These are phyloP conservation scores for Coenonympha glycerion DNA, from an alignment of 2,888 invertebrate genomes.

Conservation along the genomic window DNA sequence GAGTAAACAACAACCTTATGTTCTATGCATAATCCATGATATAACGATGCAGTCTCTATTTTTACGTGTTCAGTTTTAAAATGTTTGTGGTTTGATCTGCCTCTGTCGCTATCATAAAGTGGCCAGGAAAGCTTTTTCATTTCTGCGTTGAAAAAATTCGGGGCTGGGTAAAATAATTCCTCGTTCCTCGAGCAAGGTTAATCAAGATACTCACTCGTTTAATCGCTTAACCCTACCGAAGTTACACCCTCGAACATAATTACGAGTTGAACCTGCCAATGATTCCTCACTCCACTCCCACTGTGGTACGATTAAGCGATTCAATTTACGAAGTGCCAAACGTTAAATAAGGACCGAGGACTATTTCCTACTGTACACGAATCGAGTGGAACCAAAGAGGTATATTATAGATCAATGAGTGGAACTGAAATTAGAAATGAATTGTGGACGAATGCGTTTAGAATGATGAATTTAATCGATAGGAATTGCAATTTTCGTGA, in stretches of 20 bases:
- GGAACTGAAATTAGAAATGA: constrained; percentile 29
- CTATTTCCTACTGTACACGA: constrained; percentile 42
- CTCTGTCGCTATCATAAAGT: no score
- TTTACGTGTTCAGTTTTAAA: no score
- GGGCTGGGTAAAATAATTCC: no score
- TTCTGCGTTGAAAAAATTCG: no score
- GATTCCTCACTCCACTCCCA: constrained; percentile 43
- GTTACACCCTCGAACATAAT: constrained; percentile 44
- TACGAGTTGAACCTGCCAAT: constrained; percentile 46
- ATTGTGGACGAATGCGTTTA: not conserved
- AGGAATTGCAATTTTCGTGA: no score
- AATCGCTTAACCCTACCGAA: constrained; percentile 32
- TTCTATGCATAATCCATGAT: not conserved
- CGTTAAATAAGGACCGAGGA: constrained; percentile 49
- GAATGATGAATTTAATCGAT: no score
- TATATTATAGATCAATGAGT: no score
- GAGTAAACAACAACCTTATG: not conserved
- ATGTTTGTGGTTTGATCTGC: no score
- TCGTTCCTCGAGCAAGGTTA: not conserved
- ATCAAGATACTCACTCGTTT: not conserved
- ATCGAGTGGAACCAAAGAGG: no score
- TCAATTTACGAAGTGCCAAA: constrained; percentile 60
- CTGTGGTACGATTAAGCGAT: constrained; percentile 54
- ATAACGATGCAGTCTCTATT: not conserved
- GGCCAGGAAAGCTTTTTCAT: no score